Evolutionary conservation across 35 echinoderm and acorn worm species (phyloP), one percentile per base, ranked within the genome.

Genomic region (Diadema setosum): DNA sequence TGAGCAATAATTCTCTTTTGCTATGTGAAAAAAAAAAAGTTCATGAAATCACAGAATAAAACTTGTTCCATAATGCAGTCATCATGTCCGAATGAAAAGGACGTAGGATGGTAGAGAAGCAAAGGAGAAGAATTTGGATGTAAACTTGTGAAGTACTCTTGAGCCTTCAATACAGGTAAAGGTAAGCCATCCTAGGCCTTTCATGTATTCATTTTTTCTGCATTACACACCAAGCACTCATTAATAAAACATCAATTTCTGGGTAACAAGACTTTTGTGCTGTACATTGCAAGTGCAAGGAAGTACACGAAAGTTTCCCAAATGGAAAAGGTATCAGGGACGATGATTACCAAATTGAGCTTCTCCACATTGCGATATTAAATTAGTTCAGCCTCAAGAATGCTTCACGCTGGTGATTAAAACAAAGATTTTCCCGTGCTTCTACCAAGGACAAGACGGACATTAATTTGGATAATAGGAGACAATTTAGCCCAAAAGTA

Each of bases 401-500:
- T n/a, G n/a, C n/a, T 67, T 34, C 21, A 12, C 8, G 29, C 63
- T 7, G 63, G 37, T 67, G 63, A 67, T 67, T 67, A 67, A 67
- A 67, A 67, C 63, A 67, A 67, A 67, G 63, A 31, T 67, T 67
- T 67, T 67, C 63, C 16, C 37, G 63, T 67, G 63, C 30, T 67
- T 67, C 16, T 26, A 32, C 63, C 63, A 67, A 67, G 73, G 73
- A 33, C 73, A 78, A 17, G 73, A 26, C 1, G 40, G 37, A 41
- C 11, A 78, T 78, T 78, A 78, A 78, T 78, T 78, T 4, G 40
- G 14, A 25, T 78, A 78, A 78, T 78, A 26, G 40, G 44, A 78
- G 73, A 78, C 73, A 78, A 78, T 78, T 78, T 78, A n/a, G 73
- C 44, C 39, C 73, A 39, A 44, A 78, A 78, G 40, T 44, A 78